Evolutionary conservation across 2,888 invertebrate species (phyloP), one percentile per base, ranked within the genome.

Genomic region (Strigamia transsilvanica): DNA sequence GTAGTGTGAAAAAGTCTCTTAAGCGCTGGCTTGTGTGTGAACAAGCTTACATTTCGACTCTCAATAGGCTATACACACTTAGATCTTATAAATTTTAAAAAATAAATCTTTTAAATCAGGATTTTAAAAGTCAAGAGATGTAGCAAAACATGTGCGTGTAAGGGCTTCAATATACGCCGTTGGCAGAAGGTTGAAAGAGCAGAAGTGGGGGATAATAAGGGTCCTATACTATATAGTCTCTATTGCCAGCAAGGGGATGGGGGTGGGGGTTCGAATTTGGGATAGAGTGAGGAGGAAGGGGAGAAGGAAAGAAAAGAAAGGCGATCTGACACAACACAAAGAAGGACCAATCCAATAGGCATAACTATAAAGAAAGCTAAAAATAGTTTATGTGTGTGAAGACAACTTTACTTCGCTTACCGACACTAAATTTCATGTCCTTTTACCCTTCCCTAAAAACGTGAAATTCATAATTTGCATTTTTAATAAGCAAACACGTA

Each of bases 121-220:
- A 73, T 73, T 73, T 73, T 73, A 27, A 32, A 73, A 73, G 73
- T 73, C 73, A 73, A 73, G 73, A 73, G 73, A 73, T 73, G 73
- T 73, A 73, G 73, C 73, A 73, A 73, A 73, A 73, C 73, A 73
- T 73, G 73, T 73, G 73, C 73, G 32, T 73, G 32, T 73, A 73
- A 73, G 73, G 73, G 73, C 73, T 32, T 73, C 73, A 73, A 73
- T 73, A 73, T 73, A 73, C 73, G 32, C 73, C 27, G 73, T 73
- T 73, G 73, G 73, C 73, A 73, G 73, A 73, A 73, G 73, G 73
- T 73, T 73, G 73, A 73, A 73, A 73, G 73, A 73, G 73, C 73
- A 73, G 73, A 73, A 73, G 73, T 73, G 73, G 73, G 56, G 73
- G 73, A 73, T 73, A 73, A 73, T 73, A 73, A 73, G 73, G 73